Conservation (phyloP, 2,113 vertebrate genomes). For the Gopherus flavomarginatus region DNA sequence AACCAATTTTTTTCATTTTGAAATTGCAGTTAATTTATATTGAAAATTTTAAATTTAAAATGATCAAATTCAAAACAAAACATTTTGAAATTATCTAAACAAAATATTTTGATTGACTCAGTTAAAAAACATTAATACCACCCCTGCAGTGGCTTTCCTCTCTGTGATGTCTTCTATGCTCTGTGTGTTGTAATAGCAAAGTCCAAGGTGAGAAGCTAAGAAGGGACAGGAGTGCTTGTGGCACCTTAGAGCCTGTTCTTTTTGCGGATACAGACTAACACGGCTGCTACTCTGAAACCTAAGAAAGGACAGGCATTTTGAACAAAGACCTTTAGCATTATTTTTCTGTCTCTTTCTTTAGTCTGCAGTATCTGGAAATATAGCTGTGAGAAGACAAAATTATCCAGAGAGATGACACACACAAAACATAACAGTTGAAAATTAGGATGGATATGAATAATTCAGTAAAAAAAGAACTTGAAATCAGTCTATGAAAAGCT, state of each 20-base stretch:
- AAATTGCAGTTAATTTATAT: neutral
- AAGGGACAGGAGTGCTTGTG: neutral
- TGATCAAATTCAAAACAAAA: neutral
- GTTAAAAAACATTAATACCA: neutral
- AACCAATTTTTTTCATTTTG: neutral
- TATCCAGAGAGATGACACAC: neutral
- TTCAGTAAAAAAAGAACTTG: neutral
- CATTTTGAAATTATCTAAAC: neutral
- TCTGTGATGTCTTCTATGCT: neutral
- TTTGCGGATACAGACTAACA: too few relatives aligned
- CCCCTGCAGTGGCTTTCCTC: fast-evolving
- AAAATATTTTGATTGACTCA: neutral
- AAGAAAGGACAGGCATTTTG: neutral
- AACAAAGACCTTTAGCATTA: neutral
- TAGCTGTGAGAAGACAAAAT: neutral
- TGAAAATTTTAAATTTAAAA: neutral
- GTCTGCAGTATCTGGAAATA: neutral
- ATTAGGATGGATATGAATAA: neutral
- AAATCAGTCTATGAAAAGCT: neutral
- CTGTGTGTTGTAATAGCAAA: neutral
- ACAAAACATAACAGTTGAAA: neutral
- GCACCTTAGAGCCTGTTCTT: too few relatives aligned
- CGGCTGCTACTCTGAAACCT: too few relatives aligned
- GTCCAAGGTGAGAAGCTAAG: neutral
- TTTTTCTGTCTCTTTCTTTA: neutral